Conservation (phyloP, 2,888 invertebrate genomes). For the Synanthedon tipuliformis region DNA sequence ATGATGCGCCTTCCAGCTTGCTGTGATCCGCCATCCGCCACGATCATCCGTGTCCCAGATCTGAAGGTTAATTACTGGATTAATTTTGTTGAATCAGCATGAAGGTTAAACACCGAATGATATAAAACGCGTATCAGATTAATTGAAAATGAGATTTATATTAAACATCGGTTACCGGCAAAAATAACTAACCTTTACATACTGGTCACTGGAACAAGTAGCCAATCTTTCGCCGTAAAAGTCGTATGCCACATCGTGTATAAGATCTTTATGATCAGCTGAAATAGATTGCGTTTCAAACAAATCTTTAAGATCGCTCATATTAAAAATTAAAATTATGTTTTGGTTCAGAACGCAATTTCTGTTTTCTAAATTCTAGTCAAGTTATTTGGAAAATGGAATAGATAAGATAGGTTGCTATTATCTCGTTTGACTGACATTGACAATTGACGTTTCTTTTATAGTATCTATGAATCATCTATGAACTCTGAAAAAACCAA, state of each 20-base stretch:
- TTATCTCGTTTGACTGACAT: too few species aligned
- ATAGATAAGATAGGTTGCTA: too few species aligned
- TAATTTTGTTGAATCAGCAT: not conserved
- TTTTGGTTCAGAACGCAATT: not conserved
- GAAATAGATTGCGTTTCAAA: slow-evolving; percentile 89
- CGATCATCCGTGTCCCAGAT: slow-evolving; percentile 94
- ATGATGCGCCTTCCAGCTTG: slow-evolving; percentile 97
- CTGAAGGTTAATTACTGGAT: slow-evolving; percentile 53
- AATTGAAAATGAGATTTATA: too few species aligned
- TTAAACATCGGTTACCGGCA: not conserved
- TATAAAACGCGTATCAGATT: too few species aligned
- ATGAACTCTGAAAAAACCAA: too few species aligned
- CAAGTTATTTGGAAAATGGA: too few species aligned
- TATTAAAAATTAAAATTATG: slow-evolving; percentile 13
- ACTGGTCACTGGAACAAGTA: slow-evolving; percentile 98
- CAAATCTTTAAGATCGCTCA: slow-evolving; percentile 69
- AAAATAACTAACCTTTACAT: slow-evolving; percentile 81
- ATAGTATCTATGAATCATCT: too few species aligned
- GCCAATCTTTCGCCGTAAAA: slow-evolving; percentile 98
- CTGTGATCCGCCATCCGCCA: slow-evolving; percentile 90
- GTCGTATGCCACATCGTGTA: slow-evolving; percentile 98
- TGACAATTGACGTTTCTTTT: too few species aligned
- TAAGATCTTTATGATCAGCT: slow-evolving; percentile 96
- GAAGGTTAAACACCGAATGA: too few species aligned
- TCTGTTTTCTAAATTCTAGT: too few species aligned